Evolutionary conservation across 1,140 invertebrate species (phyloP).

Genomic region (Lasioglossum albipes): DNA sequence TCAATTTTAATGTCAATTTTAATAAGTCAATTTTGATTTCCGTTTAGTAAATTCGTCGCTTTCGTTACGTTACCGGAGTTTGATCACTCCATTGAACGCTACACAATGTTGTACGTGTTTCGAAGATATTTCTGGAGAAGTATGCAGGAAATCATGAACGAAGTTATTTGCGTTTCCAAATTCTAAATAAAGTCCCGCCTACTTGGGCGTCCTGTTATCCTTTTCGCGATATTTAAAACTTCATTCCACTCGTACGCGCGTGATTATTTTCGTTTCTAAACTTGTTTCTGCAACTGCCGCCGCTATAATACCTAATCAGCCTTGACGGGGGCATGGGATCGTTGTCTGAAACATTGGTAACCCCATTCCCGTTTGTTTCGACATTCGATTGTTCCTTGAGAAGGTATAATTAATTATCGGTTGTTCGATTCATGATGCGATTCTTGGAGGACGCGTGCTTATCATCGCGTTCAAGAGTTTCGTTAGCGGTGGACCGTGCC

Average conservation of each 20-base stretch:
- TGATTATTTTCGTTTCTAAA: not conserved
- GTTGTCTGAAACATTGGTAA: slow-evolving; percentile 29
- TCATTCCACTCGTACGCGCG: too few relatives aligned
- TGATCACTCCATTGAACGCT: not conserved
- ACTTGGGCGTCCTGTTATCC: not conserved
- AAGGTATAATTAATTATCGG: slow-evolving; percentile 43
- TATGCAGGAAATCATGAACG: not conserved
- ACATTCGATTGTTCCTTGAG: not conserved
- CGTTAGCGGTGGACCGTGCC: slow-evolving; percentile 42
- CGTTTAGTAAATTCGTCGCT: too few relatives aligned
- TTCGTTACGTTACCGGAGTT: too few relatives aligned
- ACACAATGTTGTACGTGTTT: not conserved
- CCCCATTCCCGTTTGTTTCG: slow-evolving; percentile 36
- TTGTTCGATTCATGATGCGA: slow-evolving; percentile 21
- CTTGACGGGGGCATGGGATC: slow-evolving; percentile 5
- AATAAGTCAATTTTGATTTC: too few relatives aligned
- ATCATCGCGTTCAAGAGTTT: slow-evolving; percentile 17
- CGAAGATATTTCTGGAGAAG: not conserved
- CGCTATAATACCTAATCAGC: not conserved
- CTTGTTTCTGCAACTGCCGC: not conserved
- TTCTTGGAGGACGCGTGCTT: slow-evolving; percentile 30
- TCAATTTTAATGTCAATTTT: too few relatives aligned
- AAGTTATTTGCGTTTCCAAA: not conserved
- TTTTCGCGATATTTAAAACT: slow-evolving; percentile 2
- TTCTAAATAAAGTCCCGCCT: slow-evolving; percentile 20